Base-by-base conservation (phyloP, 2,888 invertebrate genomes). In the Drosophila neoperkinsi region DNA sequence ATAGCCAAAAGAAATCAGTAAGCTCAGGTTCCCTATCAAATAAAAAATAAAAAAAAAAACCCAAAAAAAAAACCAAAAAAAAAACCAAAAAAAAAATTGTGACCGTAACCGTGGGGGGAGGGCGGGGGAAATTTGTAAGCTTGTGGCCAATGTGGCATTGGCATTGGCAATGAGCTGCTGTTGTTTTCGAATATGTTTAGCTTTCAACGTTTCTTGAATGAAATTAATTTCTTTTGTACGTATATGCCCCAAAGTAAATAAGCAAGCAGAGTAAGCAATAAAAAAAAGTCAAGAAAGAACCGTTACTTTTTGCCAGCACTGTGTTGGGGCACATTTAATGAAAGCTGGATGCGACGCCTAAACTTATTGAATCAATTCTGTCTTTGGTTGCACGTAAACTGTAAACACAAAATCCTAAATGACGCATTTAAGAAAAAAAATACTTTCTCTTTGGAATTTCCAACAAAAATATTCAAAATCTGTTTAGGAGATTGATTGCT, bases 221-320 rank as follows among this genome's bases (percentile, higher is more conserved):
- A 85, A 85, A 85, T 85, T 90, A 85, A 88, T 85, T 90, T 85
- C 83, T 69, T 88, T 85, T 90, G 85, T 30, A 56, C 90, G 85
- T 56, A n/a, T 90, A 61, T 72, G 33, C 41, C 51, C 31, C 57
- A 56, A 46, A 68, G 84, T 84, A 77, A 81, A 78, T 70, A 74
- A 62, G 71, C 58, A 38, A 66, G 60, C 65, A 71, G 63, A 51
- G 55, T 62, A 28, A 69, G 77, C 65, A 82, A 72, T 79, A 86
- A 89, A 77, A 71, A 71, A 46, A 38, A 57, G 66, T 28, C 41
- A 59, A 55, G 56, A 67, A 79, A 67, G 31, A 71, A 78, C 78
- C 71, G 78, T 78, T 78, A 81, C 56, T 64, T 76, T 49, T 60
- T 51, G 51, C 58, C 63, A 66, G 50, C 65, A 56, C 53, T 66